A percentile compares a stretch with the other conserved stretches of the same genome.
phyloP scores from a whole-genome alignment of 2,888 invertebrate genomes.

The Apotomis turbidana region DNA sequence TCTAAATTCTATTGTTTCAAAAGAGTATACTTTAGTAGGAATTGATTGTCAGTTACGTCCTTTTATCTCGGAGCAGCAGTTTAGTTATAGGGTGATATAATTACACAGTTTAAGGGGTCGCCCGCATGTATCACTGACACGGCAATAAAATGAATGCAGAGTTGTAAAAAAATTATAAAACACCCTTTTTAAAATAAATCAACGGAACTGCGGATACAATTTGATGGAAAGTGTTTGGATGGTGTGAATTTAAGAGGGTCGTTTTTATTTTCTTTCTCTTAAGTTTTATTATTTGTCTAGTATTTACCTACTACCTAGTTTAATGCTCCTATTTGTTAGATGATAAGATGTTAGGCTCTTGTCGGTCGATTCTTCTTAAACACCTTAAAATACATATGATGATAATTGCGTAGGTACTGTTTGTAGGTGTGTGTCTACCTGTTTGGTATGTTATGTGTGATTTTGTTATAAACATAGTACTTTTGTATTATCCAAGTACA shows the following conservation, averaged over 20 bases:
- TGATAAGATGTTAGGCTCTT: too few relatives aligned
- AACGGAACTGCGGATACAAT: background rate
- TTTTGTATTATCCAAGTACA: too few relatives aligned
- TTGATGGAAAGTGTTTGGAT: constrained; percentile 10
- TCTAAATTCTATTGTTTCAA: background rate
- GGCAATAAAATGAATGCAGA: constrained; percentile 30
- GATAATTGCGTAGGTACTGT: too few relatives aligned
- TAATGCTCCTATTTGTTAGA: too few relatives aligned
- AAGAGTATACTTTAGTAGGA: background rate
- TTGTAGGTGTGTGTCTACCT: too few relatives aligned
- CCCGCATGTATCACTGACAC: constrained; percentile 36
- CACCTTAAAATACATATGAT: too few relatives aligned
- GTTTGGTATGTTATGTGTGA: too few relatives aligned
- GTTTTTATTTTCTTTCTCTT: too few relatives aligned
- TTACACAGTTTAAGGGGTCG: constrained; percentile 32
- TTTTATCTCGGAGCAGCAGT: background rate
- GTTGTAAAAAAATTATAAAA: constrained; percentile 28
- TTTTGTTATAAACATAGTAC: too few relatives aligned
- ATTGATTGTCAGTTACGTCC: background rate
- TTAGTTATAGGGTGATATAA: constrained; percentile 11
- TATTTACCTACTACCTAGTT: too few relatives aligned
- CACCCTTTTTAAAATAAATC: constrained; percentile 34
- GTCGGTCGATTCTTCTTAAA: too few relatives aligned
- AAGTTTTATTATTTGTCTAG: background rate
- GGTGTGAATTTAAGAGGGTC: background rate